Percentiles rank a stretch among this genome's conserved stretches.
phyloP scores from a whole-genome alignment of 2,113 vertebrate species.

The Oncorhynchus kisutch region DNA sequence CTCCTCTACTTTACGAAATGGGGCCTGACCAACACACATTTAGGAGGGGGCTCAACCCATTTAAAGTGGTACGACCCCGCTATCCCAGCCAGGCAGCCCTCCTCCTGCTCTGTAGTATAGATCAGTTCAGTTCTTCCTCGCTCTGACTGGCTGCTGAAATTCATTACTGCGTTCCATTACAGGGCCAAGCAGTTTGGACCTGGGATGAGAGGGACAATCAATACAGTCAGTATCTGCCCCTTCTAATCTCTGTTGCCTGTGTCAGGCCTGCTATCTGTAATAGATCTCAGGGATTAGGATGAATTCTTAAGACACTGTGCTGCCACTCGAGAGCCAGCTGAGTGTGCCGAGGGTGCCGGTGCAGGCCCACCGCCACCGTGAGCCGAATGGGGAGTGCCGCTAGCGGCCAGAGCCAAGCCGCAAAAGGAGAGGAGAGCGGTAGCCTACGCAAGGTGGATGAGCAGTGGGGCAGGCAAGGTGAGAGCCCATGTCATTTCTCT shows the following conservation, averaged over 20 bases:
- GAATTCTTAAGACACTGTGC: slow-evolving; percentile 70
- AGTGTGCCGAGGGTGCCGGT: slow-evolving; percentile 23
- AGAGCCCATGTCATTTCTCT: slow-evolving; percentile 80
- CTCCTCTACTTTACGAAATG: background rate
- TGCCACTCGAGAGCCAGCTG: slow-evolving; percentile 26
- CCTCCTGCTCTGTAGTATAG: background rate
- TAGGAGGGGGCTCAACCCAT: slow-evolving; percentile 48
- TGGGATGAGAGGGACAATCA: slow-evolving; percentile 72
- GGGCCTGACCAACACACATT: slow-evolving; percentile 27
- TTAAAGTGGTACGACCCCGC: slow-evolving; percentile 34
- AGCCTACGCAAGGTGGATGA: slow-evolving; percentile 53
- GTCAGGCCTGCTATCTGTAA: slow-evolving; percentile 76
- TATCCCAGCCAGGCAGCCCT: background rate
- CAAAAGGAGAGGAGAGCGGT: slow-evolving; percentile 40
- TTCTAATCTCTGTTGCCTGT: slow-evolving; percentile 77
- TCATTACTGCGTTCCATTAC: slow-evolving; percentile 73
- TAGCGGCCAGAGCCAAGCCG: slow-evolving; percentile 20
- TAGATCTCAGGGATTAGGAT: slow-evolving; percentile 78
- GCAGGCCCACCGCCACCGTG: slow-evolving; percentile 38
- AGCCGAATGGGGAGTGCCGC: slow-evolving; percentile 51
- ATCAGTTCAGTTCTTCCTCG: slow-evolving; percentile 32
- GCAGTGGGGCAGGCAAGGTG: slow-evolving; percentile 65
- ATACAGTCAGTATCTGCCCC: slow-evolving; percentile 76
- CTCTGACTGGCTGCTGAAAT: slow-evolving; percentile 65
- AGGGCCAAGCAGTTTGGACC: slow-evolving; percentile 58